Base-by-base conservation (phyloP, 1,140 invertebrate genomes). In the Bombus consobrinus region DNA sequence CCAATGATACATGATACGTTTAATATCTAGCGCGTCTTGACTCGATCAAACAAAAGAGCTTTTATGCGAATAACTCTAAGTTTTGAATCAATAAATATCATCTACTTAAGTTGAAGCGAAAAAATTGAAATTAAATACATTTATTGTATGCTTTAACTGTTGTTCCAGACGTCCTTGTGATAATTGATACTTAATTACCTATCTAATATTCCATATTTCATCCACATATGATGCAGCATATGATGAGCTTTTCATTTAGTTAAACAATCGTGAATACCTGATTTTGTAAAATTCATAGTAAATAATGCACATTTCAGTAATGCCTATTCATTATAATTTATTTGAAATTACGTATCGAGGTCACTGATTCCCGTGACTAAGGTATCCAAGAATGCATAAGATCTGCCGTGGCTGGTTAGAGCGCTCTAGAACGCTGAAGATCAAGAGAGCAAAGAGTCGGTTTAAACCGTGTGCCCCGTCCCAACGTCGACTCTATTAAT, bases 401-500 rank as follows among this genome's bases (percentile, higher is more conserved):
- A 78, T 83, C 78, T 77, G 53, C 64, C 34, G 47, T 83, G 66
- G 66, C 77, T 73, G 77, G 83, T 79, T 84, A 84, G 83, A 84
- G 77, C 78, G 77, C 72, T 80, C 76, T 72, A 79, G 83, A 84
- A 59, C 83, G 62, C 43, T 47, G 78, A 85, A 81, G 79, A 85
- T 85, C 78, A 85, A 85, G 84, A 85, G 79, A 85, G 84, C 78
- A 81, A 80, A 68, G 84, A 81, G 78, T 73, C 59, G 84, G 59
- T 81, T 81, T 81, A 85, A 85, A 81, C 85, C 81, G 79, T 62
- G 84, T 81, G 78, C 71, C 62, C 71, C 85, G 80, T 86, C 73
- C 72, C 71, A 83, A 75, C 85, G 80, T 78, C 78, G 83, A 39
- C 88, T 90, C 89, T 90, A 90, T 90, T 90, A 90, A 90, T 90